Base-by-base conservation (phyloP, 2,113 vertebrate species). In the Crotalus helleri region DNA sequence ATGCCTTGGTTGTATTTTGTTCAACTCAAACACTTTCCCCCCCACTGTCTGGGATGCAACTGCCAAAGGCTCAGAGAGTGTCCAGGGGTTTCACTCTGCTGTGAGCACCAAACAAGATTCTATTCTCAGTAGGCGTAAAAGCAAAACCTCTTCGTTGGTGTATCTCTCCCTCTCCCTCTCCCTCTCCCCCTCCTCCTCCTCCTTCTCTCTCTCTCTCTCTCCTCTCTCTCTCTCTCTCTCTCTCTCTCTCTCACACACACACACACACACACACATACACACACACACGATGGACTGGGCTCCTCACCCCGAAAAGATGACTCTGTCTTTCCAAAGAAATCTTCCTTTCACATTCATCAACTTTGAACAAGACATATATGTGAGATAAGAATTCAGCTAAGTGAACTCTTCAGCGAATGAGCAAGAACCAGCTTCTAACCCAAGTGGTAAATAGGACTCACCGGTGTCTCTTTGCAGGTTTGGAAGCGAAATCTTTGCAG, bases 401-500 rank as follows among this genome's bases (percentile, higher is more conserved):
- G 26, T 9, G 19, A 44, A 44, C 33, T 54, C 8, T n/a, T 55
- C n/a, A 19, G 29, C 3, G 5, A 5, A n/a, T n/a, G n/a, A 0
- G 3, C 7, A 10, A 2, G 7, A 21, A 81, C 15, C 17, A 81
- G 69, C 69, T 39, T 39, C 33, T 7, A 81, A 9, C n/a, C 23
- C 51, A 55, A 55, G 8, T 9, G 15, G 49, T 51, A 88, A 13
- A 81, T 57, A 19, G 15, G 17, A 54, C 98, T 97, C 94, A 99
- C 98, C 95, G 94, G 96, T 0, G 98, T 98, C 59, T 98, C 98
- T 95, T 97, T 96, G 94, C 98, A 98, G 39, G 97, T 95, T 92
- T 97, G 93, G 93, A 98, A 96, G 0, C 91, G 98, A 96, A 98
- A 98, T n/a, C 94, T 97, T 93, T 98, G 98, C 44, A 98, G 91